Conservation (phyloP, 1,140 invertebrate species). For the Drosophila pruinosa region DNA sequence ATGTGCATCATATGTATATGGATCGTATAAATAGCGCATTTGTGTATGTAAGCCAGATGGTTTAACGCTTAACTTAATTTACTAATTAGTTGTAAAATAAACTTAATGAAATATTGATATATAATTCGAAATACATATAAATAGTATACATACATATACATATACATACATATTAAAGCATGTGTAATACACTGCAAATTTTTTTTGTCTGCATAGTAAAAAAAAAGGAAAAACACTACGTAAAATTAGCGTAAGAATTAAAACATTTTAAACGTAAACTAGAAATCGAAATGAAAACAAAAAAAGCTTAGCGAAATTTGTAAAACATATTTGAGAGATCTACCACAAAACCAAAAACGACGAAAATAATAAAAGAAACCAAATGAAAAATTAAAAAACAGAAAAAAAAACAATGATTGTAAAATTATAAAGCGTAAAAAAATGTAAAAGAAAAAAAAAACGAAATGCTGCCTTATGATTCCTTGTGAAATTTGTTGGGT, state of each 20-base stretch:
- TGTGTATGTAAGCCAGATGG: conserved; percentile 26
- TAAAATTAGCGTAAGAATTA: conserved; percentile 32
- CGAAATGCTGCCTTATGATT: conserved; percentile 81
- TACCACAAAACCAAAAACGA: conserved; percentile 53
- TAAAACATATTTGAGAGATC: conserved; percentile 70
- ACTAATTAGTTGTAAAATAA: conserved; percentile 53
- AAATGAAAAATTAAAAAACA: conserved; percentile 24
- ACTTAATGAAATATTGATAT: conserved; percentile 4
- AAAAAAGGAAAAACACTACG: conserved; percentile 50
- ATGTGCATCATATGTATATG: conserved; percentile 56
- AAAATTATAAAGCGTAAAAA: conserved; percentile 25
- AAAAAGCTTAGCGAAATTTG: conserved; percentile 76
- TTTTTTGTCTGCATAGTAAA: conserved; percentile 70
- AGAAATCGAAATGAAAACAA: conserved; percentile 39
- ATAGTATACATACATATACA: conserved; percentile 19
- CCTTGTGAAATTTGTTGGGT: conserved; percentile 69
- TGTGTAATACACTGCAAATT: conserved; percentile 42
- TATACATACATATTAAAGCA: conserved; percentile 24
- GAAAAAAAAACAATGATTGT: conserved; percentile 15
- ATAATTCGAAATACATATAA: conserved; percentile 6
- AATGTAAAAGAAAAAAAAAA: conserved; percentile 1
- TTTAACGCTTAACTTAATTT: conserved; percentile 62
- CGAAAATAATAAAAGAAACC: conserved; percentile 12
- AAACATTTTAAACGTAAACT: conserved; percentile 46
- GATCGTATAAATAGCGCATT: conserved; percentile 36